Evolutionary conservation across 2,113 vertebrate genomes (phyloP).

Genomic region (Malurus elegans): DNA sequence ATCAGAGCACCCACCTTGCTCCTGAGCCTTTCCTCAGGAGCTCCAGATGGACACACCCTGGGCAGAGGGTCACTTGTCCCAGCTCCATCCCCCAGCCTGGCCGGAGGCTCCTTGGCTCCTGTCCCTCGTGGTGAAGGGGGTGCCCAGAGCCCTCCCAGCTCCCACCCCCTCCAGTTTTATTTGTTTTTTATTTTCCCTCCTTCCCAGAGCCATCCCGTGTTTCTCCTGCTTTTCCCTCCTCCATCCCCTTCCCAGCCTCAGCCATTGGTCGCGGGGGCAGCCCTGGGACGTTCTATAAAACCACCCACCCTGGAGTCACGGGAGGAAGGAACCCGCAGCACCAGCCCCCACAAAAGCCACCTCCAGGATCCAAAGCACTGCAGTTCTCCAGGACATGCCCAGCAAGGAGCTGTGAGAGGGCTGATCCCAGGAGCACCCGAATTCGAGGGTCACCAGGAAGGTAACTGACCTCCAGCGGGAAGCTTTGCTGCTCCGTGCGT

Average conservation of each 20-base stretch:
- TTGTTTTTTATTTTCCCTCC: conserved; percentile 14
- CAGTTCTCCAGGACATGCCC: not conserved
- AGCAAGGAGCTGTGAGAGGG: not conserved
- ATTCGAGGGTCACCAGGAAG: not conserved
- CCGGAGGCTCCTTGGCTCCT: not conserved
- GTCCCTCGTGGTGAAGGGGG: rapidly evolving
- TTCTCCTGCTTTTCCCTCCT: not conserved
- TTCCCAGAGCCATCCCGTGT: not conserved
- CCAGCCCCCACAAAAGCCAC: not conserved
- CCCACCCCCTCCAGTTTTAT: not conserved
- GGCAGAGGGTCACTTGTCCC: too few species aligned
- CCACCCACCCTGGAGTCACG: not conserved
- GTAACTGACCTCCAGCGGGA: rapidly evolving
- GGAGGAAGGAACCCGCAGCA: not conserved
- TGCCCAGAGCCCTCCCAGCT: not conserved
- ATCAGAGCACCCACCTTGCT: not conserved
- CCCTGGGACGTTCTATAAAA: conserved; percentile 12
- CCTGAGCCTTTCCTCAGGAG: not conserved
- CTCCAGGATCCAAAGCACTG: rapidly evolving
- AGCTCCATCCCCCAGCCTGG: not conserved
- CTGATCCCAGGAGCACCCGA: not conserved
- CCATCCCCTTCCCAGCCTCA: not conserved
- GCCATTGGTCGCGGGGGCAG: conserved; percentile 45
- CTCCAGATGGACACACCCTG: not conserved
- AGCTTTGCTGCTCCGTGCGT: rapidly evolving